phyloP scores from a whole-genome alignment of 2,797 vertebrate genomes.

The Simalia tracyae region DNA sequence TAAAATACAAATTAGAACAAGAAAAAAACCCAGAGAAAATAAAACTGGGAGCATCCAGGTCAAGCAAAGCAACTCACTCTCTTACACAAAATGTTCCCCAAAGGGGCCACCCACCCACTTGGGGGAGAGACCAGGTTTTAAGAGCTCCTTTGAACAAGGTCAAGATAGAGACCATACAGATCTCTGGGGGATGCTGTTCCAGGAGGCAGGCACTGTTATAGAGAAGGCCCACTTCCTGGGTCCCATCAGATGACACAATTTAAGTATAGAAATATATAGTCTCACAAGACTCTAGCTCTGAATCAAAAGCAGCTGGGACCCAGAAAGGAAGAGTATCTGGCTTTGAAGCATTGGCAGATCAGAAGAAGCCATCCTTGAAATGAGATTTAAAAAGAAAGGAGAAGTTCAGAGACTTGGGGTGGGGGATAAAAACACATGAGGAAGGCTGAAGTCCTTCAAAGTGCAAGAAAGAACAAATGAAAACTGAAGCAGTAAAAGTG shows the following conservation, averaged over 20 bases:
- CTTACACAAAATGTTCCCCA: not conserved
- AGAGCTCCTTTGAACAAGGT: not conserved
- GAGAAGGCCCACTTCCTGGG: not conserved
- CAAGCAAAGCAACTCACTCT: not conserved
- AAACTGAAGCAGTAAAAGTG: not conserved
- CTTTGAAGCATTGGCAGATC: not conserved
- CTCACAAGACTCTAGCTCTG: not conserved
- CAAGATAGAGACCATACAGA: not conserved
- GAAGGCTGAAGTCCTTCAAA: not conserved
- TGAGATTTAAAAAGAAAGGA: not conserved
- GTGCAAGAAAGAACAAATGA: not conserved
- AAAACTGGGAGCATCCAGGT: not conserved
- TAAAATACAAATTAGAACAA: not conserved
- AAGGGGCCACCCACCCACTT: not conserved
- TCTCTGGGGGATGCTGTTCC: not conserved
- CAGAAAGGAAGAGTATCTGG: not conserved
- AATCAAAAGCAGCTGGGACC: not conserved
- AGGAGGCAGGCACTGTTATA: not conserved
- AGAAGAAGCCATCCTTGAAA: not conserved
- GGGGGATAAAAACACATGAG: not conserved
- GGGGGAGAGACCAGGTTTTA: not conserved
- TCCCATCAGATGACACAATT: not conserved
- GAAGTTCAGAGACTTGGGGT: not conserved
- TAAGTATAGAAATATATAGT: not conserved
- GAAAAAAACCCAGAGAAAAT: not conserved